A percentile compares a stretch with the other conserved stretches of the same genome.
Evolutionary conservation across 2,113 vertebrate genomes (phyloP).

Genomic region (Numida meleagris): DNA sequence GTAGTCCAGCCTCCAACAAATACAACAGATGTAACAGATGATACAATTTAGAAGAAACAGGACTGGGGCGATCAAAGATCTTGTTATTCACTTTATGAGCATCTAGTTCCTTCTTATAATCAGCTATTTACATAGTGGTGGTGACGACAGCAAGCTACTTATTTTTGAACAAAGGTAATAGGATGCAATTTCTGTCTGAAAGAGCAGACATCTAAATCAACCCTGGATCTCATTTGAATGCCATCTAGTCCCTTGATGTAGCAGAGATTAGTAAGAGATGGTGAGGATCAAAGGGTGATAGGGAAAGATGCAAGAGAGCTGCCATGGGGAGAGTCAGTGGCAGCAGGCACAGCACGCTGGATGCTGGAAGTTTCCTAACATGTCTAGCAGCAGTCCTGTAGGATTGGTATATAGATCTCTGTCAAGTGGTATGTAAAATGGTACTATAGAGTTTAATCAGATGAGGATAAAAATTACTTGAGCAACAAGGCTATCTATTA

Average conservation of each 20-base stretch:
- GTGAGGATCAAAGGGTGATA: constrained; percentile 31
- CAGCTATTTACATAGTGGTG: not conserved
- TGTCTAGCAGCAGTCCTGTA: not conserved
- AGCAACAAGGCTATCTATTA: not conserved
- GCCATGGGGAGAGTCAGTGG: not conserved
- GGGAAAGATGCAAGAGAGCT: constrained; percentile 13
- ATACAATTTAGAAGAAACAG: not conserved
- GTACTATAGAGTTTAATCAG: not conserved
- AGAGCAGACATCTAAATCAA: constrained; percentile 3
- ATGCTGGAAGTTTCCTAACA: constrained; percentile 3
- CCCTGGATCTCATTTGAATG: constrained; percentile 33
- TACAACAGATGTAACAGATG: not conserved
- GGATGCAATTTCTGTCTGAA: not conserved
- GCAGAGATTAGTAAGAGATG: constrained; percentile 30
- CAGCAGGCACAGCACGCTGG: not conserved
- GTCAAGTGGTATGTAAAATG: not conserved
- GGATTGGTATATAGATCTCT: not conserved
- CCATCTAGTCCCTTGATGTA: constrained; percentile 35
- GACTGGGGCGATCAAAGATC: not conserved
- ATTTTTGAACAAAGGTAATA: not conserved
- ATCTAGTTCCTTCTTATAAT: not conserved
- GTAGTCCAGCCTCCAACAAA: not conserved
- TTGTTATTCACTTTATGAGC: not conserved
- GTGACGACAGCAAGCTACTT: not conserved
- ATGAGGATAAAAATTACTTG: not conserved